Evolutionary conservation across 2,888 invertebrate genomes (phyloP).

Genomic region (Watsonalla cultraria): DNA sequence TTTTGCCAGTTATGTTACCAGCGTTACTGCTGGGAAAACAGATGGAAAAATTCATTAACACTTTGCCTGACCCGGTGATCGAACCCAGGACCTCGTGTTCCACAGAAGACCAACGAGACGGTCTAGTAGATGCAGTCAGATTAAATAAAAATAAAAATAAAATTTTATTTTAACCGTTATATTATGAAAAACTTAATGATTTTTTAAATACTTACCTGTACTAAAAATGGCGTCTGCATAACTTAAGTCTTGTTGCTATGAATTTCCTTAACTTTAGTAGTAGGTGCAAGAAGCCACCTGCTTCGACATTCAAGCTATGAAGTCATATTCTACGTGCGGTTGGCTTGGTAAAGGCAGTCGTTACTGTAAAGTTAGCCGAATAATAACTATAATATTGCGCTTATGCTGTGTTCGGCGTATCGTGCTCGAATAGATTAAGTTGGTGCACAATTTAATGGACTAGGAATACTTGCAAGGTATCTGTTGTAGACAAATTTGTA

Average conservation of each 20-base stretch:
- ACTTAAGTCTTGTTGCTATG: neutral
- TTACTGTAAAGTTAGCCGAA: conserved; percentile 3
- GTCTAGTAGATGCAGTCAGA: too few relatives aligned
- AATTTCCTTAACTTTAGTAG: neutral
- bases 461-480: neutral
- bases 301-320: conserved; percentile 1
- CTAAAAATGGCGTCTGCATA: neutral
- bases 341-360: conserved; percentile 1
- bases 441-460: neutral
- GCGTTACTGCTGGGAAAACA: too few relatives aligned
- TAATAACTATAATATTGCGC: neutral
- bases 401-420: neutral
- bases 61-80: too few relatives aligned
- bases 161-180: too few relatives aligned
- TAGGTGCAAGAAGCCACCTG: neutral
- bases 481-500: too few relatives aligned
- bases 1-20: too few relatives aligned
- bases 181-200: too few relatives aligned
- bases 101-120: too few relatives aligned
- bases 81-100: too few relatives aligned
- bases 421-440: neutral
- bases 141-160: too few relatives aligned
- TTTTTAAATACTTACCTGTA: too few relatives aligned
- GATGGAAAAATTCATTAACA: too few relatives aligned
- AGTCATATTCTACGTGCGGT: conserved; percentile 3